Evolutionary conservation across 2,797 vertebrate genomes (phyloP), one percentile per base, ranked within the genome.

Genomic region (Eulemur albifrons): DNA sequence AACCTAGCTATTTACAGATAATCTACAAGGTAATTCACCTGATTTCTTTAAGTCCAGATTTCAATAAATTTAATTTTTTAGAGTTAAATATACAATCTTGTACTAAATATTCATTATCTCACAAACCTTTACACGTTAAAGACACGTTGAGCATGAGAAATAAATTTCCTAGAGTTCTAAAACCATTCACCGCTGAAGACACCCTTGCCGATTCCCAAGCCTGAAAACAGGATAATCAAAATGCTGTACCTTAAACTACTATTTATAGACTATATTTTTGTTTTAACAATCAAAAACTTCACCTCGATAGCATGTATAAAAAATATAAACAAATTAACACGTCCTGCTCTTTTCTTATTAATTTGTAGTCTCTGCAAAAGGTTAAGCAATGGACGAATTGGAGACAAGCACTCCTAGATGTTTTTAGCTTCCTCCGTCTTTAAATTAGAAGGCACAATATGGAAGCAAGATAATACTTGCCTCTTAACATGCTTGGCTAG

Each of bases 401-500:
- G 54, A 93, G 38, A 77, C 18, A 30, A 45, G 63, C n/a, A 50
- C 32, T 23, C 17, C 54, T 6, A 21, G 25, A 20, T 43, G 14
- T 40, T 25, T 83, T 11, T 30, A 21, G 59, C 59, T 87, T 20
- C 27, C 82, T 45, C 10, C 2, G 4, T 35, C 4, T 65, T 35
- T 77, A 45, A 6, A 57, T 11, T 1, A 63, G 65, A 92, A 88
- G 54, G 77, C 63, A 76, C 7, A 43, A 50, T 30, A 94, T 0
- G 50, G 84, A 91, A 80, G 93, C 57, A 70, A 72, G 52, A 67
- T 70, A 79, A 84, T 93, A 98, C 99, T 99, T 98, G 99, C 99
- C 99, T 99, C 97, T 99, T 99, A 73, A 99, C 99, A 0, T 99
- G 99, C 97, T 99, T 99, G 2, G 99, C 99, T 90, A 99, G 98